Evolutionary conservation across 2,797 vertebrate genomes (phyloP).

Genomic region (Xyrichtys novacula): DNA sequence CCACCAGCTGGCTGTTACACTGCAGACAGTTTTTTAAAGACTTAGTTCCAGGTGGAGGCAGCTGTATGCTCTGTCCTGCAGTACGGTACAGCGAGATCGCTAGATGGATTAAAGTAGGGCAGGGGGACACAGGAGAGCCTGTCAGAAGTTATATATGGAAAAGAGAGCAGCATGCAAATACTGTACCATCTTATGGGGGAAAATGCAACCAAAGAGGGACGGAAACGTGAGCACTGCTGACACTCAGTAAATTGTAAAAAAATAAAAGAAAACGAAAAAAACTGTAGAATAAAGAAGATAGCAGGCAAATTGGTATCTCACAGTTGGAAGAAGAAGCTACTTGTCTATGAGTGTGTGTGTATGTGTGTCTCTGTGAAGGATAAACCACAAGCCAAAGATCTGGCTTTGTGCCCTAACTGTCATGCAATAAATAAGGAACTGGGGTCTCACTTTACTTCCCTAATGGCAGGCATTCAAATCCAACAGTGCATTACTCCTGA

Average conservation of each 20-base stretch:
- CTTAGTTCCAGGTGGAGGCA: constrained; percentile 10
- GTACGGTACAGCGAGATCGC: constrained; percentile 14
- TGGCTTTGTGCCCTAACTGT: constrained; percentile 55
- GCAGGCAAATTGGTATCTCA: constrained; percentile 34
- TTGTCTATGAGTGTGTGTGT: constrained; percentile 4
- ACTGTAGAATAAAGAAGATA: no score
- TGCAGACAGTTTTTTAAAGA: neutral
- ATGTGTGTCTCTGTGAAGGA: constrained; percentile 10
- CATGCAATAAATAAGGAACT: constrained; percentile 65
- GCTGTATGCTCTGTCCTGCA: constrained; percentile 8
- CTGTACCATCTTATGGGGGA: constrained; percentile 20
- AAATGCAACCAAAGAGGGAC: constrained; percentile 10
- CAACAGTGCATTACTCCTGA: neutral
- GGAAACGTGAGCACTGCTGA: constrained; percentile 24
- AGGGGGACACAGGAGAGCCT: constrained; percentile 62
- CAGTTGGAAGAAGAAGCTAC: neutral
- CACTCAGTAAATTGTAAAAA: constrained; percentile 24
- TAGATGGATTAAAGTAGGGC: constrained; percentile 65
- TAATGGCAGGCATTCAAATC: constrained; percentile 34
- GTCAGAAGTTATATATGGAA: constrained; percentile 63
- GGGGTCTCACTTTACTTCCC: constrained; percentile 54
- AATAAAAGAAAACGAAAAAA: no score
- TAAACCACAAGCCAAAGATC: neutral
- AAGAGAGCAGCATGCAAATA: constrained; percentile 46
- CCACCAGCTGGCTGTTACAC: neutral